Base-by-base conservation (phyloP, 2,113 vertebrate species). In the Barbus barbus region DNA sequence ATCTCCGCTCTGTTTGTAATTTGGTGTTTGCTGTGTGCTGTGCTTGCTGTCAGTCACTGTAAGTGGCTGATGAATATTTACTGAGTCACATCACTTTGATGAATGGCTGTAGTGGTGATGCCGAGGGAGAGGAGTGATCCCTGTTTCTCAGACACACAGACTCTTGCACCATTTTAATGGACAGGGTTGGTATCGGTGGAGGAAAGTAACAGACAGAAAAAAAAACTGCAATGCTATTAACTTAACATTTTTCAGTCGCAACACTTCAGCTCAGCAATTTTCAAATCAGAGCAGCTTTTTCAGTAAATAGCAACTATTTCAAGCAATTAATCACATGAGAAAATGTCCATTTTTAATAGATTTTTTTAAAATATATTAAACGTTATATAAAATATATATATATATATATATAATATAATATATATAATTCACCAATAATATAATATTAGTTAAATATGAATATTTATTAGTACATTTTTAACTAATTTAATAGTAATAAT, bases 61-160 rank as follows among this genome's bases (percentile, higher is more conserved):
- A 82, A 86, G 75, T 71, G 79, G 58, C 69, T 87, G 79, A 69
- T 86, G 78, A 84, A 86, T 84, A 85, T 86, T 89, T 80, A 86
- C 82, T 81, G 38, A 87, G 79, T 14, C 78, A 71, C 28, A 72
- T 69, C 51, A 82, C 82, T 60, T 63, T 76, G 84, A 88, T 71
- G 67, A 83, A 82, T 67, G 46, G 56, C 65, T 44, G 46, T 41
- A 82, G 26, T 56, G 63, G 60, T 33, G 61, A 87, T 75, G 79
- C 51, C 9, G 36, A 77, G 61, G 14, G n/a, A 84, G 9, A 69
- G 9, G 22, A 48, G 51, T 51, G 38, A 75, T 76, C 82, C 53
- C n/a, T n/a, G 18, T 33, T 44, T 60, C 53, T 73, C 67, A 44
- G 31, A 58, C 28, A 67, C 16, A 46, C 41, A 48, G 58, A 65